Percentiles rank a stretch among this genome's conserved stretches.
Conservation (phyloP, 2,888 invertebrate species). For the Entomobrya multifasciata region DNA sequence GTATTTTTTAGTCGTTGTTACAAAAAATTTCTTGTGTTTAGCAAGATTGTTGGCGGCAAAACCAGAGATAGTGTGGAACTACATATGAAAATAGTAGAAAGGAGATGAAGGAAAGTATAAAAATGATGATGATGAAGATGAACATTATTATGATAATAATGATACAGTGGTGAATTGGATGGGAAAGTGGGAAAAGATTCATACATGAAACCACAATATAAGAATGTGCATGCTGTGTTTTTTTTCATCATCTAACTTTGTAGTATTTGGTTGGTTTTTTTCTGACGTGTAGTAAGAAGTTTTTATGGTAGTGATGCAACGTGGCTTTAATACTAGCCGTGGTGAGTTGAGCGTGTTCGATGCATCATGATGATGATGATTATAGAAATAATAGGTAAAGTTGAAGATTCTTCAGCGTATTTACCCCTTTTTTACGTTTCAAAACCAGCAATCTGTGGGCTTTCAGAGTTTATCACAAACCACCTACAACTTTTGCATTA, state of each 20-base stretch:
- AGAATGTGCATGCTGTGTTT: not conserved
- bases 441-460: slow-evolving; percentile 20
- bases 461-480: no score
- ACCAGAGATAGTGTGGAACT: not conserved
- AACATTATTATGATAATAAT: slow-evolving; percentile 56
- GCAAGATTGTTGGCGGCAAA: not conserved
- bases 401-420: slow-evolving; percentile 2
- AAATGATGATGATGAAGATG: slow-evolving; percentile 53
- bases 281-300: no score
- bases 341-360: not conserved
- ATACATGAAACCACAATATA: slow-evolving; percentile 25
- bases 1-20: not conserved
- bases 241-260: not conserved
- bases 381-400: not conserved
- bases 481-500: slow-evolving; percentile 10
- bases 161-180: slow-evolving; percentile 31
- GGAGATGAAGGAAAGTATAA: slow-evolving; percentile 26
- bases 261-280: not conserved
- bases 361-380: not conserved
- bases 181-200: slow-evolving; percentile 51
- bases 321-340: not conserved
- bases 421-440: slow-evolving; percentile 16
- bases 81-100: not conserved
- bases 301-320: no score
- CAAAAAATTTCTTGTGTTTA: not conserved